A percentile compares a stretch with the other conserved stretches of the same genome.
Conservation (phyloP, 2,888 invertebrate genomes). For the Plebejus argus region DNA sequence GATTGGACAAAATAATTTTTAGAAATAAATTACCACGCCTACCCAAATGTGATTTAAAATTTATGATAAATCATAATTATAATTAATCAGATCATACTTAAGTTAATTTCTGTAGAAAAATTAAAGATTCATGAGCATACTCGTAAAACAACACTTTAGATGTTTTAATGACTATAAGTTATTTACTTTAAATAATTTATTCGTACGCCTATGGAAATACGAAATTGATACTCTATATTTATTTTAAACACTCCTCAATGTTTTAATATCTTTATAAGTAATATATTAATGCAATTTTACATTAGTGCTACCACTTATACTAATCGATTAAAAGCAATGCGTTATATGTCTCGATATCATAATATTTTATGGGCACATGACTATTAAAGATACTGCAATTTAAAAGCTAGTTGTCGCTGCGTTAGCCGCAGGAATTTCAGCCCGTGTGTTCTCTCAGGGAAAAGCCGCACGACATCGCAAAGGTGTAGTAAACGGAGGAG, state of each 20-base stretch:
- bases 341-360: neutral
- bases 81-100: slow-evolving; percentile 14
- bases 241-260: neutral
- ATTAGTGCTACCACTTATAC: neutral
- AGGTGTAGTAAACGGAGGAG: slow-evolving; percentile 64
- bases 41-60: neutral
- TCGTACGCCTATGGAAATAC: neutral
- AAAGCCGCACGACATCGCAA: slow-evolving; percentile 48
- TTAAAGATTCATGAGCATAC: slow-evolving; percentile 18
- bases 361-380: neutral
- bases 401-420: neutral
- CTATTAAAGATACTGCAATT: neutral
- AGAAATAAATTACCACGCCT: neutral
- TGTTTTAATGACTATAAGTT: slow-evolving; percentile 11
- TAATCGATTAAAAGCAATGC: neutral
- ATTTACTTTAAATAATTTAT: slow-evolving; percentile 14
- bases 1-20: neutral
- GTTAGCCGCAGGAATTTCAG: slow-evolving; percentile 30
- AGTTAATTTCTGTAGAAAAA: neutral
- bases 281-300: neutral
- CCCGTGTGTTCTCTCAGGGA: slow-evolving; percentile 48
- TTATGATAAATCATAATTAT: neutral
- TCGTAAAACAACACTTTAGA: slow-evolving; percentile 15
- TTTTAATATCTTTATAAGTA: neutral
- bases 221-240: neutral